These are phyloP conservation scores for Enoplosus armatus DNA, from an alignment of 2,797 vertebrate genomes.

Conservation along the genomic window DNA sequence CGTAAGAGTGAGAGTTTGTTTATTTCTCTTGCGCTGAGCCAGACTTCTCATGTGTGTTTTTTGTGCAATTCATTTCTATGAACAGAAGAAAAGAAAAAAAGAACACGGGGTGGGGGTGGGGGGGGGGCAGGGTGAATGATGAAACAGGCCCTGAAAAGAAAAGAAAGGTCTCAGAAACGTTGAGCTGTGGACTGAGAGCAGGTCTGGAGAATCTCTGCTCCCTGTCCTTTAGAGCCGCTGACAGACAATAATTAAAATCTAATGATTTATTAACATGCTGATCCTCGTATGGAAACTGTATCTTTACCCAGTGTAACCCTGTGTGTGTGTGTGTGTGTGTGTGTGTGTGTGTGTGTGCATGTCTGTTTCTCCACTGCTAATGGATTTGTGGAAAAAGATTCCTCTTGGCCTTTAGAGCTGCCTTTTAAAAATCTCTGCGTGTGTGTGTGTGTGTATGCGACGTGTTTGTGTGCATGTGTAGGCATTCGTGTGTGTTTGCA, in stretches of 20 bases:
- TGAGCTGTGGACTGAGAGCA: conserved; percentile 60
- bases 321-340: conserved; percentile 41
- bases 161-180: conserved; percentile 52
- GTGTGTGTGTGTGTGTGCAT: conserved; percentile 30
- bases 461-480: background rate
- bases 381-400: conserved; percentile 81
- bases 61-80: conserved; percentile 22
- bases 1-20: conserved; percentile 37
- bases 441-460: conserved; percentile 19
- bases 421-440: conserved; percentile 51
- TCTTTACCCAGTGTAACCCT: conserved; percentile 67
- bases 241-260: conserved; percentile 88
- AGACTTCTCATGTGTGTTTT: conserved; percentile 33
- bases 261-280: conserved; percentile 86
- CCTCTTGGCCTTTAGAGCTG: conserved; percentile 72
- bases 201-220: conserved; percentile 84
- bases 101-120: no score
- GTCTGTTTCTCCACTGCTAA: conserved; percentile 72
- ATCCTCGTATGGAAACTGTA: conserved; percentile 82
- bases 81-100: conserved; percentile 10
- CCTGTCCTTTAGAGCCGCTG: conserved; percentile 75
- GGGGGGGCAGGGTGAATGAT: conserved; percentile 51
- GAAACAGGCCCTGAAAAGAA: conserved; percentile 43
- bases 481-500: conserved; percentile 20
- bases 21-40: conserved; percentile 42